These are phyloP conservation scores for Entosphenus tridentatus DNA, from an alignment of 2,113 vertebrate species.

Conservation along the genomic window DNA sequence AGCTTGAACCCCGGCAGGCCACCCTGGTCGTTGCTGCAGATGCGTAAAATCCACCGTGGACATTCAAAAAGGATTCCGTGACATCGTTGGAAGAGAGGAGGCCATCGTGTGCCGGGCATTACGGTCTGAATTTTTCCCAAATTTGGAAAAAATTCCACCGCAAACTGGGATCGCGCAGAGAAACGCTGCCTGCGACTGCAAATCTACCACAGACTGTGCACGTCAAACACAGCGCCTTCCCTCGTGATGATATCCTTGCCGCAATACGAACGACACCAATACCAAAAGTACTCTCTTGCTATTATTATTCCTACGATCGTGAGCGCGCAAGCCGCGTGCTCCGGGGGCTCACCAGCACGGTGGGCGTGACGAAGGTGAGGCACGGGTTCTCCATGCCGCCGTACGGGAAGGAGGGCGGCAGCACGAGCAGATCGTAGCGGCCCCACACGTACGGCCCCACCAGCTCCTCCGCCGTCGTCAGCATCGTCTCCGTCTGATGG, in stretches of 20 bases:
- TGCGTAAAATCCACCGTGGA: no score
- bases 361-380: slow-evolving; percentile 81
- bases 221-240: no score
- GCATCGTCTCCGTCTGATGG: slow-evolving; percentile 65
- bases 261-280: slow-evolving; percentile 4
- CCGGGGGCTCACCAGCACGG: slow-evolving; percentile 41
- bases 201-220: no score
- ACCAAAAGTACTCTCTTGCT: not conserved
- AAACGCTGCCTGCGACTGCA: no score
- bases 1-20: no score
- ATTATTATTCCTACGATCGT: not conserved
- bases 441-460: slow-evolving; percentile 81
- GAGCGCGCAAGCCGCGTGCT: not conserved
- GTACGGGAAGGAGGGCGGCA: slow-evolving; percentile 82
- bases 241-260: not conserved
- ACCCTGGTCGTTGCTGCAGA: no score
- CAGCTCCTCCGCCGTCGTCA: slow-evolving; percentile 61
- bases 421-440: slow-evolving; percentile 66
- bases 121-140: no score
- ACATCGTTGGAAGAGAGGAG: no score
- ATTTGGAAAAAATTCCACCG: no score
- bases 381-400: slow-evolving; percentile 98
- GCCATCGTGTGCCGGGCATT: no score
- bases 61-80: no score
- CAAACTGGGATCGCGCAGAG: no score